A percentile compares a stretch with the other conserved stretches of the same genome.
These are phyloP conservation scores for Sarcophaga peregrina DNA, from an alignment of 1,140 invertebrate genomes.

Conservation along the genomic window DNA sequence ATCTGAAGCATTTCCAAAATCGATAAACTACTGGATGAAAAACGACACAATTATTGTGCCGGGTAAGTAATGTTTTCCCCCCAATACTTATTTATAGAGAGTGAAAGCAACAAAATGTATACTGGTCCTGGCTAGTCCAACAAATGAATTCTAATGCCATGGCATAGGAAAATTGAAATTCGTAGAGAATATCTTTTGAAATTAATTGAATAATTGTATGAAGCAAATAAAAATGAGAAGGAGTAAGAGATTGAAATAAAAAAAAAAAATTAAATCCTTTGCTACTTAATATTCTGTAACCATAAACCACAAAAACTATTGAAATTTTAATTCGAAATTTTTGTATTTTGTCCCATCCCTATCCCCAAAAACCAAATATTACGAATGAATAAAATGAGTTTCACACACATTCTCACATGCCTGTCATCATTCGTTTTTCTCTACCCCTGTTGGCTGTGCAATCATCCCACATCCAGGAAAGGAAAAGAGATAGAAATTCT, in stretches of 20 bases:
- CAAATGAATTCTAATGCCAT: too few species aligned
- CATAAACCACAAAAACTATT: constrained; percentile 11
- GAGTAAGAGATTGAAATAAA: too few species aligned
- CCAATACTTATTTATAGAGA: too few species aligned
- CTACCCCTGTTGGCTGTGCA: neutral
- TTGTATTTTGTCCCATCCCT: neutral
- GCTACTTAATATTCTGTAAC: too few species aligned
- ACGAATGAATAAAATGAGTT: neutral
- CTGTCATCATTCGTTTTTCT: too few species aligned
- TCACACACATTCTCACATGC: too few species aligned
- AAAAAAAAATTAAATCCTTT: too few species aligned
- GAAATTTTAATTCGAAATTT: constrained; percentile 7
- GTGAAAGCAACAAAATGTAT: too few species aligned
- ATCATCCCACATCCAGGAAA: neutral
- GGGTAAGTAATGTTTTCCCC: constrained; percentile 79
- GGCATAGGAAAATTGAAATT: too few species aligned
- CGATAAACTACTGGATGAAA: constrained; percentile 88
- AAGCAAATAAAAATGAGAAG: neutral
- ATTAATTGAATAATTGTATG: too few species aligned
- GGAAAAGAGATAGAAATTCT: neutral
- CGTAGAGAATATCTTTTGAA: too few species aligned
- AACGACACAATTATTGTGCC: constrained; percentile 83
- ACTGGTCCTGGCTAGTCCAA: too few species aligned
- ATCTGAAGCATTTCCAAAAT: constrained; percentile 88
- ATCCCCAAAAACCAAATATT: constrained; percentile 14